Evolutionary conservation across 2,113 vertebrate species (phyloP).

Genomic region (Micromys minutus): DNA sequence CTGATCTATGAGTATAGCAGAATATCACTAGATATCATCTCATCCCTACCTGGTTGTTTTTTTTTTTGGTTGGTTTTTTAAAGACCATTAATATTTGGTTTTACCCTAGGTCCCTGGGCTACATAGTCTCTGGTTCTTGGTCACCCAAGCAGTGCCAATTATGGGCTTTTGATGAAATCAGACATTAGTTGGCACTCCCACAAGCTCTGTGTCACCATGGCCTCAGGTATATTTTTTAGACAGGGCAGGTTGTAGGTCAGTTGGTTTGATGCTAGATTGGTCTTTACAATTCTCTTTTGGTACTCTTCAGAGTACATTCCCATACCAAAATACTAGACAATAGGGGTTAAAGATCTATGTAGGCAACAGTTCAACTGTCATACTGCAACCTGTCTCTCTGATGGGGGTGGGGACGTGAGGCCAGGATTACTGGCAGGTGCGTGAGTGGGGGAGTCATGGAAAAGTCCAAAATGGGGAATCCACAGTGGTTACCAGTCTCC

Average conservation of each 20-base stretch:
- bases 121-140: background rate
- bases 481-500: too few species aligned
- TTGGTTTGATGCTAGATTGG: background rate
- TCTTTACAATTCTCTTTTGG: background rate
- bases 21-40: background rate
- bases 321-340: background rate
- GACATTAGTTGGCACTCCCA: background rate
- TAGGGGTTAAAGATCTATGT: background rate
- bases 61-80: background rate
- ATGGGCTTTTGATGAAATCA: background rate
- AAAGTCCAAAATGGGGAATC: too few species aligned
- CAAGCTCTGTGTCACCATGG: background rate
- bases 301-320: background rate
- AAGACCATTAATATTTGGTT: background rate
- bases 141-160: background rate
- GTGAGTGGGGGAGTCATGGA: too few species aligned
- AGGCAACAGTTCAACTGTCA: too few species aligned
- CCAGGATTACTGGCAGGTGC: too few species aligned
- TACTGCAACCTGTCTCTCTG: too few species aligned
- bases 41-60: too few species aligned
- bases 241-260: background rate
- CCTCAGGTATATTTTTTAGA: background rate
- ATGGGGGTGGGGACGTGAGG: too few species aligned
- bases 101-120: background rate
- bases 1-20: background rate